Base-by-base conservation (phyloP, 2,113 vertebrate genomes). In the Pterocles burchelli region DNA sequence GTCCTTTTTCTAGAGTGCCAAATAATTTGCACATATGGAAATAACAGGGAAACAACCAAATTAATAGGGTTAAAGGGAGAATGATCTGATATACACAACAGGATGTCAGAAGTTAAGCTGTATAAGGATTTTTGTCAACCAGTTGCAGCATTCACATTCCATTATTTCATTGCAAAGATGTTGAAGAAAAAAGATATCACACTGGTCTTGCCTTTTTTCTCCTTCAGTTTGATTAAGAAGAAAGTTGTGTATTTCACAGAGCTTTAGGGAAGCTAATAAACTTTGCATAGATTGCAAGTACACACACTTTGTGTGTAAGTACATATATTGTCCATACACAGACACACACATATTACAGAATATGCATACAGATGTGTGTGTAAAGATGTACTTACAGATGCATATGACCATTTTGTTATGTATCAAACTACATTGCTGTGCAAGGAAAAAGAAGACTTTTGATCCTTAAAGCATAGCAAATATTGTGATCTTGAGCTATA, bases 201-300 rank as follows among this genome's bases (percentile, higher is more conserved):
- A 25, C 3, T 26, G 13, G 13, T 58, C 22, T 70, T 57, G 7
- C 52, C 6, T 36, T 55, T 73, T 81, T 67, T 21, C 1, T 1
- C 31, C 49, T 75, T 77, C 52, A 86, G 28, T 10, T 90, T 90
- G 71, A 16, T 91, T 93, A 96, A 92, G 75, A 92, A 91, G 48
- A 72, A 68, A 58, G 43, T 52, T 41, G 70, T 36, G 34, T 36
- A 57, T 68, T 76, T 90, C 52, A 85, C 46, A 83, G 26, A 33
- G 18, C 25, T 61, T 51, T 55, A 78, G 65, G 71, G 25, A 71
- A 94, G 95, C 67, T 95, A 41, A 33, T 66, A 75, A 29, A 63
- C 48, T 67, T 45, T 48, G 14, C 46, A 48, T 28, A 29, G 52
- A 21, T 13, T 63, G 11, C 15, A 51, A 33, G 18, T 29, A 38